phyloP scores from a whole-genome alignment of 2,113 vertebrate genomes.

The Carollia perspicillata region DNA sequence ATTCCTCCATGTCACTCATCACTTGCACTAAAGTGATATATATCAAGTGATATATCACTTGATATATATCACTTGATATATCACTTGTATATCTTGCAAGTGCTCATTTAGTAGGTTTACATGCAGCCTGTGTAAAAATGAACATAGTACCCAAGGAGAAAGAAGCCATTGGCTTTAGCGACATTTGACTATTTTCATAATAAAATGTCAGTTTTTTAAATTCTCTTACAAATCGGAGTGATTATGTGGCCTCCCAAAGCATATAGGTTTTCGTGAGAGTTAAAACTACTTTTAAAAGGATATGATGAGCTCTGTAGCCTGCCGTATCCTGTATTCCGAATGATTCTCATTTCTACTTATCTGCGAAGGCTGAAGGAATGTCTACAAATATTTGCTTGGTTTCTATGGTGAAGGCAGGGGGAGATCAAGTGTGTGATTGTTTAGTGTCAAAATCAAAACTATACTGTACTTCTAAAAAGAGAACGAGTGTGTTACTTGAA shows the following conservation, averaged over 20 bases:
- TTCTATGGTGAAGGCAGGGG: constrained; percentile 80
- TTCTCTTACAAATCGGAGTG: constrained; percentile 22
- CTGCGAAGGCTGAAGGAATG: constrained; percentile 81
- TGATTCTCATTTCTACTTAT: constrained; percentile 83
- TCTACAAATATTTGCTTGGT: constrained; percentile 84
- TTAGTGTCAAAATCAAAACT: constrained; percentile 75
- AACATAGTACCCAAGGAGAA: not conserved
- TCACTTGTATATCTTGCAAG: not conserved
- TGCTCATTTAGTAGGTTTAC: not conserved
- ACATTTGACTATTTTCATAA: not conserved
- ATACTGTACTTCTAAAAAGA: constrained; percentile 77
- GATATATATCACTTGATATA: too few relatives aligned
- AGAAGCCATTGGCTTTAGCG: not conserved
- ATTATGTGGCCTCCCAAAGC: constrained; percentile 58
- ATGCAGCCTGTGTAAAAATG: not conserved
- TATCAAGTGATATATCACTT: too few relatives aligned
- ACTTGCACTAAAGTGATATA: not conserved
- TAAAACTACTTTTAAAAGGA: constrained; percentile 71
- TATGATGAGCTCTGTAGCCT: constrained; percentile 72
- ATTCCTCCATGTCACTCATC: not conserved
- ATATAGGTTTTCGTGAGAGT: constrained; percentile 66
- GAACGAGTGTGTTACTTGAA: constrained; percentile 69
- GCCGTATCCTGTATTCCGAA: constrained; percentile 82
- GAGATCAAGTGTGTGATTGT: constrained; percentile 64
- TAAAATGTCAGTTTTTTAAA: not conserved